Evolutionary conservation across 2,888 invertebrate species (phyloP), one percentile per base, ranked within the genome.

Genomic region (Apamea crenata): DNA sequence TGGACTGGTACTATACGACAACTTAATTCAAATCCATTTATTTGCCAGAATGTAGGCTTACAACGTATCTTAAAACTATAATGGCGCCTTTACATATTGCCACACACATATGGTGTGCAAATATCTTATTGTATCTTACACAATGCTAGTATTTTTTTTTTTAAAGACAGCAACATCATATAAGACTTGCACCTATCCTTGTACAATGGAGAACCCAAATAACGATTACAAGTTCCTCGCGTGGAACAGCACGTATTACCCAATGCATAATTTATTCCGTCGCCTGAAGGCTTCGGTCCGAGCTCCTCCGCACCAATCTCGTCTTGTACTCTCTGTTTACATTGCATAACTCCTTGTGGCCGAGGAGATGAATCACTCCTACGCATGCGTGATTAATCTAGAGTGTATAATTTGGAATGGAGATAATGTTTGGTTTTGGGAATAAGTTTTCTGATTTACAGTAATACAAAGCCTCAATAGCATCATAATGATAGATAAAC

Each of bases 211-310:
- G 56, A 77, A 47, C 29, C 47, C 66, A 67, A 83, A 76, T 73
- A 76, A 70, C 73, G 56, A 71, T 82, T 36, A 61, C 63, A 44
- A 74, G 70, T 76, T 66, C 59, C 61, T 80, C 8, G 56, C 50
- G 44, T 74, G 65, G 47, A 84, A 40, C 78, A 80, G 75, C 84
- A 88, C 88, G 87, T 70, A 78, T 36, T 50, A 83, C 86, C 85
- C 89, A 3, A 53, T 91, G 56, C 67, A 81, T 82, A 72, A 82
- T 90, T 83, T 87, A 91, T 88, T 81, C 75, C 73, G 69, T 73
- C n/a, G 68, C 84, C 83, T 68, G 74, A 82, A 87, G 86, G 63
- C 73, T 71, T 63, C 78, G 73, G 79, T 56, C 61, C 47, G 53
- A 75, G 61, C 56, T 61, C 10, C 67, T n/a, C 29, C 56, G 56